Conservation (phyloP, 1,140 invertebrate genomes). For the Drosophila rufa region DNA sequence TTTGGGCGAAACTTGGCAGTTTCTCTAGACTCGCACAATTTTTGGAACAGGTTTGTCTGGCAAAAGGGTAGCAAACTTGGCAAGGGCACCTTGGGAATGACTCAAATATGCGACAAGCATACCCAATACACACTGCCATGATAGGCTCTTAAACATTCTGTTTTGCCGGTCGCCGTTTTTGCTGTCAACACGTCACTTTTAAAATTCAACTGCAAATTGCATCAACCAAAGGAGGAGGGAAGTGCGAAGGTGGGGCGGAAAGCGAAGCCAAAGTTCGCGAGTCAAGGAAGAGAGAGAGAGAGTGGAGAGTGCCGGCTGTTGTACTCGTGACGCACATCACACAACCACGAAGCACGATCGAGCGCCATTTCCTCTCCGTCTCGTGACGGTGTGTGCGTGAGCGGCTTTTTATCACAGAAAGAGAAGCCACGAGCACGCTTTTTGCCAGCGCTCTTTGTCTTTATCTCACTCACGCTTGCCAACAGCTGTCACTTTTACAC, state of each 20-base stretch:
- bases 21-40: conserved; percentile 43
- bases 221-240: conserved; percentile 32
- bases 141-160: conserved; percentile 60
- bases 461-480: conserved; percentile 23
- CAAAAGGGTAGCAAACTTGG: conserved; percentile 33
- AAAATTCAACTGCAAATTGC: conserved; percentile 58
- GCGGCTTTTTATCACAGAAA: conserved; percentile 46
- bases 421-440: conserved; percentile 26
- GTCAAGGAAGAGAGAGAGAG: not conserved
- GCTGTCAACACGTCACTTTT: conserved; percentile 60
- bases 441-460: conserved; percentile 13
- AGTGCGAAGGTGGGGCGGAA: not conserved
- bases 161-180: conserved; percentile 38
- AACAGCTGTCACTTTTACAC: conserved; percentile 48
- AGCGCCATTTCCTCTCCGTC: not conserved
- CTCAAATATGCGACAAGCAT: conserved; percentile 35
- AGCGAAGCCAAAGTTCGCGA: conserved; percentile 14
- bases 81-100: conserved; percentile 75
- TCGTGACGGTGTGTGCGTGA: conserved; percentile 9
- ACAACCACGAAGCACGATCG: conserved; percentile 20
- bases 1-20: conserved; percentile 29
- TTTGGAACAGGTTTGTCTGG: conserved; percentile 67
- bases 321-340: conserved; percentile 28
- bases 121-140: conserved; percentile 23
- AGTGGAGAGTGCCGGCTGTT: conserved; percentile 13